phyloP scores from a whole-genome alignment of 2,888 invertebrate genomes.

The Drosophila formosana region DNA sequence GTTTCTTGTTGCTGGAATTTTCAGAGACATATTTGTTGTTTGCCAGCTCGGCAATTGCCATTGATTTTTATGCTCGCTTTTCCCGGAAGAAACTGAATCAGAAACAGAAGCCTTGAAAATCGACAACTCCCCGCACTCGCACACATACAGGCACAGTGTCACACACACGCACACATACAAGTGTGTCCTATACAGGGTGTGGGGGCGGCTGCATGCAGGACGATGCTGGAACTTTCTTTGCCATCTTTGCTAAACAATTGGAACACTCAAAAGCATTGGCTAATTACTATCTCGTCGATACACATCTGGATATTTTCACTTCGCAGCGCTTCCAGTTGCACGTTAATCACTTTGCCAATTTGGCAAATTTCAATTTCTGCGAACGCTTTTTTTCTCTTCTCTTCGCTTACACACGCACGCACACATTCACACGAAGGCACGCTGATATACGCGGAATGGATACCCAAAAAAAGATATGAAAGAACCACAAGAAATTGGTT shows the following conservation, averaged over 20 bases:
- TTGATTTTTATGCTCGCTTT: slow-evolving; percentile 52
- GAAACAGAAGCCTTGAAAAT: slow-evolving; percentile 62
- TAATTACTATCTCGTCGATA: slow-evolving; percentile 7
- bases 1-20: slow-evolving; percentile 1
- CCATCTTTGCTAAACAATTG: neutral
- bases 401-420: slow-evolving; percentile 19
- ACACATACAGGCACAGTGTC: slow-evolving; percentile 1
- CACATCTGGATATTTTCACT: slow-evolving; percentile 5
- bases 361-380: slow-evolving; percentile 74
- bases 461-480: slow-evolving; percentile 35
- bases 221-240: slow-evolving; percentile 69
- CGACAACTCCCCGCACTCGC: slow-evolving; percentile 45
- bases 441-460: slow-evolving; percentile 44
- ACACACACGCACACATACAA: slow-evolving; percentile 3
- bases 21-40: neutral
- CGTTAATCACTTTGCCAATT: slow-evolving; percentile 68
- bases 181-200: neutral
- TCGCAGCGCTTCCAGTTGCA: slow-evolving; percentile 63
- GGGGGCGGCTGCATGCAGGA: slow-evolving; percentile 30
- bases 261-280: neutral
- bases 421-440: slow-evolving; percentile 27
- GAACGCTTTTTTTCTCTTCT: slow-evolving; percentile 47
- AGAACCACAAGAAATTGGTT: slow-evolving; percentile 5
- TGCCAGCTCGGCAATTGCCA: slow-evolving; percentile 59
- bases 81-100: slow-evolving; percentile 47